These are phyloP conservation scores for Cosmia trapezina DNA, from an alignment of 2,888 invertebrate species.

Conservation along the genomic window DNA sequence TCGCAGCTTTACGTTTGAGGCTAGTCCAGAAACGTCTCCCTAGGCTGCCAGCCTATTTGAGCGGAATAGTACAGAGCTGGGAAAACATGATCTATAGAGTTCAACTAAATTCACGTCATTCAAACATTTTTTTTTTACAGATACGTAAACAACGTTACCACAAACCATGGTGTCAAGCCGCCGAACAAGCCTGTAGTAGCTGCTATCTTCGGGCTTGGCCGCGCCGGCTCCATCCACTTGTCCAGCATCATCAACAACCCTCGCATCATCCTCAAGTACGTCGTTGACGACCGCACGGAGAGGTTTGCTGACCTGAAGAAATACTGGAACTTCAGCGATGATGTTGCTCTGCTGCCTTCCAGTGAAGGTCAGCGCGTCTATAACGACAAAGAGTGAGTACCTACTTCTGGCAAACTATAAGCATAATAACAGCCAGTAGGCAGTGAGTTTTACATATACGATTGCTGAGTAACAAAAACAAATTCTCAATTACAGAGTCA, in stretches of 20 bases:
- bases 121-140: slow-evolving; percentile 70
- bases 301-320: slow-evolving; percentile 84
- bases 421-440: too few species aligned
- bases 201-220: slow-evolving; percentile 91
- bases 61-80: neutral
- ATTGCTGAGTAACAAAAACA: neutral
- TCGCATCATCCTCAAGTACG: slow-evolving; percentile 88
- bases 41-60: neutral
- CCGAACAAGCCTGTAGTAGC: slow-evolving; percentile 77
- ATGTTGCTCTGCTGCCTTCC: slow-evolving; percentile 85
- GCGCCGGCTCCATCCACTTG: slow-evolving; percentile 91
- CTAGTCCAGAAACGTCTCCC: neutral
- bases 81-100: neutral
- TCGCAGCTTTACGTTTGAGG: neutral
- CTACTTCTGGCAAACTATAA: neutral
- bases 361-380: slow-evolving; percentile 87
- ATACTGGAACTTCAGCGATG: slow-evolving; percentile 87
- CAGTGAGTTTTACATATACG: neutral
- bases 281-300: slow-evolving; percentile 89
- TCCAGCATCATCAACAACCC: slow-evolving; percentile 84
- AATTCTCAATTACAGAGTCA: slow-evolving; percentile 57
- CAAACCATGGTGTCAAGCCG: slow-evolving; percentile 69
- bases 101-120: neutral
- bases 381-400: slow-evolving; percentile 87
- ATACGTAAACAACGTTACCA: slow-evolving; percentile 80